Base-by-base conservation (phyloP, 2,113 vertebrate genomes). In the Paramormyrops kingsleyae region DNA sequence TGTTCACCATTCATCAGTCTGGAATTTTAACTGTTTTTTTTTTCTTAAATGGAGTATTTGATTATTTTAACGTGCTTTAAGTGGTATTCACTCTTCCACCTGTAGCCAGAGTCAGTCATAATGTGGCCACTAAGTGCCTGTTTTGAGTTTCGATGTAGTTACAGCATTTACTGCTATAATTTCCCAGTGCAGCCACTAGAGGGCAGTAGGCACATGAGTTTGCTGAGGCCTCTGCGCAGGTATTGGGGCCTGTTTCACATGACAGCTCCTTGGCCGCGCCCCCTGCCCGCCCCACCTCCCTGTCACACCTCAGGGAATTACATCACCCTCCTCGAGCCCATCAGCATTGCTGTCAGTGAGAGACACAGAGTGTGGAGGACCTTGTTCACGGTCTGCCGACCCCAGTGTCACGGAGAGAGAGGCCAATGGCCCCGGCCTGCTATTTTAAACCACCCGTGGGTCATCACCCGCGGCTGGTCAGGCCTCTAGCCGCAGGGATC, bases 281-380 rank as follows among this genome's bases (percentile, higher is more conserved):
- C 47, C 47, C 24, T 6, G 5, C 1, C 56, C 24, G n/a, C 47
- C 42, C 2, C 62, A 70, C 49, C n/a, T 12, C 47, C 15, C 83
- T 47, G 44, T 53, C 50, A 87, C 50, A 87, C 85, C 49, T 87
- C 85, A 19, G 85, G 27, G 85, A 87, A 87, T 87, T 56, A 87
- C 85, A 87, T 87, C 85, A 87, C 85, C 50, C 10, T 46, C 21
- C 39, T 84, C 42, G 44, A 84, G 42, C 39, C 83, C 83, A 44
- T 84, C 44, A 47, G 83, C 35, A 24, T n/a, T 86, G 44, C 83
- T 46, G 83, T 85, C 44, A 85, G 83, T 1, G 21, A 85, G 44
- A 12, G 46, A 85, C 46, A 19, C 85, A 31, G 47, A 87, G 85
- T 5, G 31, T 21, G 27, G 50, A 35, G 27, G 85, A 27, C 49